A percentile compares a stretch with the other conserved stretches of the same genome.
These are phyloP conservation scores for Sitodiplosis mosellana DNA, from an alignment of 1,140 invertebrate species.

Conservation along the genomic window DNA sequence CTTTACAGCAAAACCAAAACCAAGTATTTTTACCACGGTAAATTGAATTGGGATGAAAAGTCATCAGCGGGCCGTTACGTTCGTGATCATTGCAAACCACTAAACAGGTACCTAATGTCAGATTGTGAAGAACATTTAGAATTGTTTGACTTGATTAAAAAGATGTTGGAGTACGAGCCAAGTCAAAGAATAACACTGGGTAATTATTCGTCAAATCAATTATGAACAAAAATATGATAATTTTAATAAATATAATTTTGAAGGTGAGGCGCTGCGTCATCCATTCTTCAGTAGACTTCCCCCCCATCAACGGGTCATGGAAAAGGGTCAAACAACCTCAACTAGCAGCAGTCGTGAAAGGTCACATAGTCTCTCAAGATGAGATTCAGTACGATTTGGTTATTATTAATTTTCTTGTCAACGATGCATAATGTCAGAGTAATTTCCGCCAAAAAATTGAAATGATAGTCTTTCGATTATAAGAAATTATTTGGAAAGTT, in stretches of 20 bases:
- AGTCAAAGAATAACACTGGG: slow-evolving; percentile 68
- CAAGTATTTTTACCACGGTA: slow-evolving; percentile 89
- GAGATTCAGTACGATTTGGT: slow-evolving; percentile 27
- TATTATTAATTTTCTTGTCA: slow-evolving; percentile 24
- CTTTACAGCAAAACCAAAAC: slow-evolving; percentile 77
- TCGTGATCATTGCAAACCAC: slow-evolving; percentile 92
- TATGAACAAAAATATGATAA: neutral
- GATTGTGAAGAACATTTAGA: slow-evolving; percentile 82
- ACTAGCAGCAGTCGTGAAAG: slow-evolving; percentile 25
- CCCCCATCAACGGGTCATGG: slow-evolving; percentile 46
- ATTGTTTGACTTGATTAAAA: slow-evolving; percentile 83
- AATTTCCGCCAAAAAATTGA: too few species aligned
- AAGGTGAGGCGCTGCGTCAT: slow-evolving; percentile 68
- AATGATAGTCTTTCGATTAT: too few species aligned
- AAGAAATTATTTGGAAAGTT: too few species aligned
- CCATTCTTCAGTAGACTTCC: slow-evolving; percentile 83
- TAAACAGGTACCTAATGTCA: slow-evolving; percentile 80
- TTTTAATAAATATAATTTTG: neutral
- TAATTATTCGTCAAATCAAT: slow-evolving; percentile 4
- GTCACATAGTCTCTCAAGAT: slow-evolving; percentile 25
- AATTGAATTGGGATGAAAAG: slow-evolving; percentile 88
- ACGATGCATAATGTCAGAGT: too few species aligned
- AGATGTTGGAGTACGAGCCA: slow-evolving; percentile 96
- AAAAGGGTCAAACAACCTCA: slow-evolving; percentile 17
- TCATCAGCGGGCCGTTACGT: slow-evolving; percentile 90